These are phyloP conservation scores for Campopleginae sp. DNA, from an alignment of 2,888 invertebrate species.

Conservation along the genomic window DNA sequence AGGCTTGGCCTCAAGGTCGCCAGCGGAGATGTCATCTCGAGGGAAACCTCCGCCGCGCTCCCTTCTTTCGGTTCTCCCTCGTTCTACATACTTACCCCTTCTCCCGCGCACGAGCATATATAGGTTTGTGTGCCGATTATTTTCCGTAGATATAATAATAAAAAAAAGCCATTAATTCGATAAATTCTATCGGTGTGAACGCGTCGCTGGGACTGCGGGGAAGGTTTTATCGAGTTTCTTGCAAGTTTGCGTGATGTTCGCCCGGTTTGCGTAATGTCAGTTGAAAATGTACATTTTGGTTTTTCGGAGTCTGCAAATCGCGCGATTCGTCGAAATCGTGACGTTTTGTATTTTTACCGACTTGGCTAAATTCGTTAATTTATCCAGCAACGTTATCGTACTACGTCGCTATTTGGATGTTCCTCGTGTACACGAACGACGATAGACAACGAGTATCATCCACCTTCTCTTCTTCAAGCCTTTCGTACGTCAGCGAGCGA, in stretches of 20 bases:
- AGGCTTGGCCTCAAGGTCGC: conserved; percentile 80
- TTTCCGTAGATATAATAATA: conserved; percentile 2
- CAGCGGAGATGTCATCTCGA: conserved; percentile 80
- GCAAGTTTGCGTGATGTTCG: neutral
- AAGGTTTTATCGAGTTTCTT: neutral
- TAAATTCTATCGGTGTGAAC: neutral
- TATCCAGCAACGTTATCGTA: conserved; percentile 18
- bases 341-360: neutral
- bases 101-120: conserved; percentile 15
- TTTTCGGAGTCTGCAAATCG: neutral
- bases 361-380: neutral
- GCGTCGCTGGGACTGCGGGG: neutral
- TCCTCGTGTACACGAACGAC: conserved; percentile 14
- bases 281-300: neutral
- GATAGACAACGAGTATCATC: conserved; percentile 15
- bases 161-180: neutral
- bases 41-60: conserved; percentile 69
- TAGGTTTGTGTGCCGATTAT: conserved; percentile 60
- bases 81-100: conserved; percentile 47
- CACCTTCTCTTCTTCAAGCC: conserved; percentile 29
- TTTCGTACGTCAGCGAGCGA: conserved; percentile 18
- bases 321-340: neutral
- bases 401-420: conserved; percentile 39
- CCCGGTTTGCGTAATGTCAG: neutral
- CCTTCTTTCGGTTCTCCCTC: conserved; percentile 45